Base-by-base conservation (phyloP, 2,113 vertebrate genomes). In the Aviceda subcristata region DNA sequence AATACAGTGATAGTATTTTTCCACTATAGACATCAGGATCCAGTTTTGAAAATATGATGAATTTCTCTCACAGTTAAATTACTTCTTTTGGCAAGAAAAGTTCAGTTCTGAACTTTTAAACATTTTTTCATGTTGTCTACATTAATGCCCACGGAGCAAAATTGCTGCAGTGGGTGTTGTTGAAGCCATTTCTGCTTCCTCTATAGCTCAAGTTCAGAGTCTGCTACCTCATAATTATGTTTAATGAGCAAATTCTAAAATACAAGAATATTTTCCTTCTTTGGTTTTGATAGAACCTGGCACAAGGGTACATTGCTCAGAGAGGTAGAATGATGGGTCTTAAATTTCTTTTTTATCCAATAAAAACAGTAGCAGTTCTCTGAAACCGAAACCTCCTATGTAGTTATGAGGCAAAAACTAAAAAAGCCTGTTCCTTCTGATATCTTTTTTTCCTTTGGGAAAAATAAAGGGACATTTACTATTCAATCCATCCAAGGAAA, bases 161-260 rank as follows among this genome's bases (percentile, higher is more conserved):
- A 83, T 86, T 79, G 64, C 57, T 90, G 63, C 80, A 74, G 92
- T 93, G 71, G 67, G 71, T 84, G 71, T 45, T 80, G 45, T 39
- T 80, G 48, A 90, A 94, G 41, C 27, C 53, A 63, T 94, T 96
- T 74, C 77, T 94, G 41, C 75, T 89, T 94, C 71, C 62, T 84
- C 51, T 90, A 26, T 15, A 80, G 71, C 74, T 90, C 71, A 69
- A 53, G 74, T 84, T 91, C 48, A 48, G 75, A 39, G 46, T 41
- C 30, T 83, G 53, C 59, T 77, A 55, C 80, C 73, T 85, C 59
- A 30, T 93, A 84, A 63, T 94, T 81, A 67, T 38, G 48, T 83
- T 81, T 92, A 95, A 87, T 60, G 66, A 96, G 32, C 23, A 94
- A 88, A 78, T 81, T 86, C 51, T 68, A 27, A 87, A 96, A 72